Base-by-base conservation (phyloP, 2,888 invertebrate genomes). In the Metallyticus violacea region DNA sequence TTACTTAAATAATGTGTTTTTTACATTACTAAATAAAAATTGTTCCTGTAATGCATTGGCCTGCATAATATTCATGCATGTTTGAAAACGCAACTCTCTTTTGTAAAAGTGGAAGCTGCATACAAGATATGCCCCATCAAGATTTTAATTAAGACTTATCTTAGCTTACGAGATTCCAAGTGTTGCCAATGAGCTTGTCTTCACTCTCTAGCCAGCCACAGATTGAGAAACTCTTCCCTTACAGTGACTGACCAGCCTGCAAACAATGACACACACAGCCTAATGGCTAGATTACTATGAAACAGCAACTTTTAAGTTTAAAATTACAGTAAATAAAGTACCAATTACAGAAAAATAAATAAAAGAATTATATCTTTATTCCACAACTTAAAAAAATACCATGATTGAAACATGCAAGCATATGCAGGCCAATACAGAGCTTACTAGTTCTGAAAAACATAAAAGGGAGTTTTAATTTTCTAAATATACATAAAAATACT, bases 401-500 rank as follows among this genome's bases (percentile, higher is more conserved):
- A 9, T 28, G n/a, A 6, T 26, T 29, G 80, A 80, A 30, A 81
- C 29, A 81, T 27, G n/a, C 26, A 81, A 26, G 22, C 40, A 81
- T 79, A 85, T n/a, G 81, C 81, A 85, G 85, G 86, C 86, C 86
- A 87, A 87, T 87, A 86, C 86, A 86, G 26, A 84, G 30, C 79
- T 77, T 26, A 79, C 1, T 62, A 40, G 40, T 40, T 40, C 40
- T 9, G 7, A 40, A n/a, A n/a, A n/a, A n/a, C n/a, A n/a, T n/a
- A n/a, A n/a, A n/a, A n/a, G n/a, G n/a, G n/a, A n/a, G n/a, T n/a
- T n/a, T n/a, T n/a, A n/a, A n/a, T n/a, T n/a, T n/a, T n/a, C n/a
- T n/a, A n/a, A n/a, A n/a, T n/a, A n/a, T n/a, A n/a, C n/a, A n/a
- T n/a, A n/a, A n/a, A n/a, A n/a, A n/a, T n/a, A n/a, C n/a, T n/a